phyloP scores from a whole-genome alignment of 2,797 vertebrate species.

The Distichodus sexfasciatus region DNA sequence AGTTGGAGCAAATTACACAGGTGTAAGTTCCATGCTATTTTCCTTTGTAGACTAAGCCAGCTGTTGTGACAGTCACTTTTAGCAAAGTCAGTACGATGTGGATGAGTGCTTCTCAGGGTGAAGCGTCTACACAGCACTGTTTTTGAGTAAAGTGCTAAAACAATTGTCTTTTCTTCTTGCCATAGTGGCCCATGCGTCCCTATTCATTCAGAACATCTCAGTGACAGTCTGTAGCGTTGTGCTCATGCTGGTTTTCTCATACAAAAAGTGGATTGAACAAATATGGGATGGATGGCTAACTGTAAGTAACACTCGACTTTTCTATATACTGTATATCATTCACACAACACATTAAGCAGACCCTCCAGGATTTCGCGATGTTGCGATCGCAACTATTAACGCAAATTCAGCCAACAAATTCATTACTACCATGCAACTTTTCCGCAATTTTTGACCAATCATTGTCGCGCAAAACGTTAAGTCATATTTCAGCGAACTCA shows the following conservation, averaged over 20 bases:
- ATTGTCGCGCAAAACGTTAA: too few species aligned
- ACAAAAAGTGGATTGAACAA: conserved; percentile 72
- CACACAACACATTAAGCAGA: too few species aligned
- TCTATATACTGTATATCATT: too few species aligned
- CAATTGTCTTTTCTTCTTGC: conserved; percentile 22
- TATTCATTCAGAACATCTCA: conserved; percentile 79
- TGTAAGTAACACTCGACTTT: conserved; percentile 64
- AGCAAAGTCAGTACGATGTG: neutral
- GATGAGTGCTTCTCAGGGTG: neutral
- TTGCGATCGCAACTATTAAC: too few species aligned
- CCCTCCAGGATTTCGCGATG: too few species aligned
- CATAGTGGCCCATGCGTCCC: conserved; percentile 73
- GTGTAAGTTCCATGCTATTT: too few species aligned
- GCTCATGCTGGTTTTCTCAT: conserved; percentile 77
- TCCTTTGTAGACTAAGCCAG: neutral
- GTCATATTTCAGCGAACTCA: too few species aligned
- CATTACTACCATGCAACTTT: too few species aligned
- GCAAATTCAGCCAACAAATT: too few species aligned
- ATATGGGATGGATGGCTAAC: conserved; percentile 75
- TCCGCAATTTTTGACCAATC: too few species aligned
- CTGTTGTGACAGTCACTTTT: neutral
- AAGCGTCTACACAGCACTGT: neutral
- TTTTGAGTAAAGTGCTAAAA: neutral
- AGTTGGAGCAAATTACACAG: too few species aligned
- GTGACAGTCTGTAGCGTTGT: conserved; percentile 73